phyloP scores from a whole-genome alignment of 2,797 vertebrate genomes.

The Allobates femoralis region DNA sequence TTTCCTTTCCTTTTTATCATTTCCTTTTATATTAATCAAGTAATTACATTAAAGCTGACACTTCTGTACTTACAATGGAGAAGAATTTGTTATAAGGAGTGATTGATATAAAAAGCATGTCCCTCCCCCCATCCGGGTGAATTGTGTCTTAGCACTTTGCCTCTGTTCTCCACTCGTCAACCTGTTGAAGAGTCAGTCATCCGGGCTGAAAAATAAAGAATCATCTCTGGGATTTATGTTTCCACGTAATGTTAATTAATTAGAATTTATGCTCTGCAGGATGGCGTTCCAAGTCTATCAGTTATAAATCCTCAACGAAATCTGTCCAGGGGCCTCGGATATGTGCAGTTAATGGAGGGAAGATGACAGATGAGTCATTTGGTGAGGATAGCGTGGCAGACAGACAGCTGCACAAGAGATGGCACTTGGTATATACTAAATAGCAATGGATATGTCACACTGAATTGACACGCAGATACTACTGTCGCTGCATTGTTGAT shows the following conservation, averaged over 20 bases:
- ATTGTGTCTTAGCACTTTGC: slow-evolving; percentile 10
- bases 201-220: slow-evolving; percentile 52
- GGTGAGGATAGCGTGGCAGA: slow-evolving; percentile 46
- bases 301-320: slow-evolving; percentile 58
- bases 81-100: background rate
- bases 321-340: slow-evolving; percentile 49
- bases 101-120: background rate
- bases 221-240: slow-evolving; percentile 58
- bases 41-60: slow-evolving; percentile 16
- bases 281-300: slow-evolving; percentile 55
- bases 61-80: background rate
- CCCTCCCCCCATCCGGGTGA: background rate
- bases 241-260: slow-evolving; percentile 50
- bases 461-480: slow-evolving; percentile 20
- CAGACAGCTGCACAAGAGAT: slow-evolving; percentile 42
- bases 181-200: slow-evolving; percentile 33
- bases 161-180: slow-evolving; percentile 24
- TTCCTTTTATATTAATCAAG: slow-evolving; percentile 15
- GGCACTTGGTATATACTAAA: slow-evolving; percentile 28
- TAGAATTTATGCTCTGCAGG: slow-evolving; percentile 57
- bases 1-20: slow-evolving; percentile 15
- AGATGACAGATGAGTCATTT: slow-evolving; percentile 54
- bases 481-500: slow-evolving; percentile 8
- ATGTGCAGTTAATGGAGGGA: slow-evolving; percentile 55
- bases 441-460: slow-evolving; percentile 23